Conservation (phyloP, 1,140 invertebrate species). For the Geopemphigus sp. region DNA sequence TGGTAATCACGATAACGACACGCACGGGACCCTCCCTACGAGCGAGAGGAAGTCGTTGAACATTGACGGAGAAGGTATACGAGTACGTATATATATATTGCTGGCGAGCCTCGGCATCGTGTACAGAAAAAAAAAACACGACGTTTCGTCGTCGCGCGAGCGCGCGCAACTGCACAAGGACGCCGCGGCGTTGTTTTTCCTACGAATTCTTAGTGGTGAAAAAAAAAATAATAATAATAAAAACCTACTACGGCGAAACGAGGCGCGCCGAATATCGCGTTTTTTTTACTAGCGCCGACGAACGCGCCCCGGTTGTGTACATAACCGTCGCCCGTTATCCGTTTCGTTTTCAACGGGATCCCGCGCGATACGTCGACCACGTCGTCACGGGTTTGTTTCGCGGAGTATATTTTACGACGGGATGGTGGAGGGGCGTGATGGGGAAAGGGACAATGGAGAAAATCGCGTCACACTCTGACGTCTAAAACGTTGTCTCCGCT, state of each 20-base stretch:
- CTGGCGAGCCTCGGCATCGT: not conserved
- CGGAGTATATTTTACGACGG: too few relatives aligned
- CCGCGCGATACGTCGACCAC: too few relatives aligned
- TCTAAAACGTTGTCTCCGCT: too few relatives aligned
- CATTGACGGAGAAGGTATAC: constrained; percentile 17
- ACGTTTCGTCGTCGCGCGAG: not conserved
- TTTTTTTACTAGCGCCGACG: too few relatives aligned
- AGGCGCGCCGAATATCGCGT: not conserved
- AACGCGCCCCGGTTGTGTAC: too few relatives aligned
- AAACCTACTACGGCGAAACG: not conserved
- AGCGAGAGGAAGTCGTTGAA: constrained; percentile 30
- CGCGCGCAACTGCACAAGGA: constrained; percentile 7
- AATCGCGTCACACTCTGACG: too few relatives aligned
- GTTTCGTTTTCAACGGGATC: too few relatives aligned
- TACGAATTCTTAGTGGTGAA: not conserved
- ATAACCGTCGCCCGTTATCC: too few relatives aligned
- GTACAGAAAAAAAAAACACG: not conserved
- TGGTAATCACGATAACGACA: constrained; percentile 40
- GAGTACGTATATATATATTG: not conserved
- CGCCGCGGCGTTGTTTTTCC: not conserved
- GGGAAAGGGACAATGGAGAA: too few relatives aligned
- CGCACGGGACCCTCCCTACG: constrained; percentile 38
- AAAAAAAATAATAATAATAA: not conserved
- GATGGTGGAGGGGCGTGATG: too few relatives aligned
- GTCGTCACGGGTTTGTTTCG: too few relatives aligned